Base-by-base conservation (phyloP, 1,140 invertebrate genomes). In the Andrena cerasifolii region DNA sequence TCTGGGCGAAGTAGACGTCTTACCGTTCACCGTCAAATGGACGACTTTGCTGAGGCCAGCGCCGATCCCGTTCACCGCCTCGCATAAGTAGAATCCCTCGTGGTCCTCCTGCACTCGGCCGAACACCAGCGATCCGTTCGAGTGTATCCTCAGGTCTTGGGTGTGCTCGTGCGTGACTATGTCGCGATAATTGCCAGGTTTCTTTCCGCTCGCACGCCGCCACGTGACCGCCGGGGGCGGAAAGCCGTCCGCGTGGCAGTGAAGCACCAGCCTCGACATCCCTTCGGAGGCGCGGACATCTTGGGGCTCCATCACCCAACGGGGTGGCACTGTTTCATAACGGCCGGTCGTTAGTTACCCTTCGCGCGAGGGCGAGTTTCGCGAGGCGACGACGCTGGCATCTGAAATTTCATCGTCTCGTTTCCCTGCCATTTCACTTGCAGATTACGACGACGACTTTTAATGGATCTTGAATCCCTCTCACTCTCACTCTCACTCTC, bases 191-290 rank as follows among this genome's bases (percentile, higher is more conserved):
- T 97, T 96, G 5, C 96, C 96, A 0, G 96, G 96, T 70, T 96
- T 96, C 90, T 93, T 94, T 93, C 96, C 96, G 65, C 95, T 95
- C 28, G 96, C 96, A 88, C 97, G 96, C 78, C 95, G 96, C 98
- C 98, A 99, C 8, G 96, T 96, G 21, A 98, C 96, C 1, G 93
- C 94, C 0, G 98, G 98, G 63, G 95, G 95, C 0, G 98, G 98
- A 87, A 98, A 98, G 1, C 98, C 98, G 70, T 96, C 96, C 0
- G 98, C 97, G 91, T 98, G 96, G 86, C 98, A 99, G 88, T 98
- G 96, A 1, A 99, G 92, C 7, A 95, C 95, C 18, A 98, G 95
- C 54, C 88, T 85, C 80, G 96, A 95, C 87, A 97, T 95, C 1
- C 97, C 96, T 5, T 97, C 95, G 4, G 97, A 96, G 4, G 97